These are phyloP conservation scores for Enteromius anoplus DNA, from an alignment of 2,797 vertebrate species.

Conservation along the genomic window DNA sequence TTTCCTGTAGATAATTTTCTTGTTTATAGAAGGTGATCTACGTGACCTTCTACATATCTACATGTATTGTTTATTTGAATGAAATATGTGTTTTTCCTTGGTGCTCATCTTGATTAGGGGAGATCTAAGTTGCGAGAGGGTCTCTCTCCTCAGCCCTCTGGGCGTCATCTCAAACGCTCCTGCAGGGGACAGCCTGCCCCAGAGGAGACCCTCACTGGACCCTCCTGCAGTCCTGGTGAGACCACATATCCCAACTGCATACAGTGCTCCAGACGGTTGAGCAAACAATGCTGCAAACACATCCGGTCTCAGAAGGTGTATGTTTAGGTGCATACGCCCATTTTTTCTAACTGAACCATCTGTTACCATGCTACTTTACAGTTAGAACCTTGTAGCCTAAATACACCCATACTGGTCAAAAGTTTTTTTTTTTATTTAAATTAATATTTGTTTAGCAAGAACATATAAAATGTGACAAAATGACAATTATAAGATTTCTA, in stretches of 20 bases:
- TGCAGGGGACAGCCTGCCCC: slow-evolving; percentile 7
- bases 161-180: background rate
- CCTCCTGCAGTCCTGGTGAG: slow-evolving; percentile 33
- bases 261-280: slow-evolving; percentile 57
- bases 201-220: slow-evolving; percentile 7
- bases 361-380: slow-evolving; percentile 16
- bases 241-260: slow-evolving; percentile 51
- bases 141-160: background rate
- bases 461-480: background rate
- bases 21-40: background rate
- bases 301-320: slow-evolving; percentile 34
- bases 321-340: slow-evolving; percentile 15
- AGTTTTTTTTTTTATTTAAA: background rate
- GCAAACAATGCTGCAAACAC: slow-evolving; percentile 27
- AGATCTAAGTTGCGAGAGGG: background rate
- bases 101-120: slow-evolving; percentile 17
- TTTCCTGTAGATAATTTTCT: too few species aligned
- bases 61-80: background rate
- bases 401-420: background rate
- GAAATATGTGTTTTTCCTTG: background rate
- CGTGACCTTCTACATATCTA: background rate
- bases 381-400: background rate
- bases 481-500: background rate
- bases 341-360: slow-evolving; percentile 25
- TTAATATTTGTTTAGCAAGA: background rate